Evolutionary conservation across 2,888 invertebrate species (phyloP).

Genomic region (Papilio elwesi): DNA sequence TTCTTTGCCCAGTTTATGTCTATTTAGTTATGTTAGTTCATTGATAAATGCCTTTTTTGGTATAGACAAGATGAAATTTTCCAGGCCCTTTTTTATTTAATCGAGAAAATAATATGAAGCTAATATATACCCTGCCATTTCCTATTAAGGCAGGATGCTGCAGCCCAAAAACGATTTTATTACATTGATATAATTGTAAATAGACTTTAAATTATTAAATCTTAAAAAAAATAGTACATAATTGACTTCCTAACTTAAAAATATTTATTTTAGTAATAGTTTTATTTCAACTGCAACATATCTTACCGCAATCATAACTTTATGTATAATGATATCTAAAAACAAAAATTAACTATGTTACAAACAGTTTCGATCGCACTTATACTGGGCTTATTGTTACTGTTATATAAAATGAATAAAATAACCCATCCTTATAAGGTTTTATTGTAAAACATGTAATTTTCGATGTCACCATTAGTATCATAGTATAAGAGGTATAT

Average conservation of each 20-base stretch:
- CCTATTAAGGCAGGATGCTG: conserved; percentile 1
- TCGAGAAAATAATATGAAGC: too few species aligned
- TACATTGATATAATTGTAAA: conserved; percentile 11
- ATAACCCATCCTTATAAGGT: background rate
- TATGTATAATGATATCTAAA: conserved; percentile 14
- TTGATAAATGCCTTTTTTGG: background rate
- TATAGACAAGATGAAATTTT: background rate
- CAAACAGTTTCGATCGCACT: conserved; percentile 2
- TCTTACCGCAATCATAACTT: background rate
- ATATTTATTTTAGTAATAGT: background rate
- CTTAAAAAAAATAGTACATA: background rate
- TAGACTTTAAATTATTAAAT: conserved; percentile 11
- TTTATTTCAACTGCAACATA: conserved; percentile 10
- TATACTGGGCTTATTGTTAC: conserved; percentile 9
- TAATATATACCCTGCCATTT: conserved; percentile 1
- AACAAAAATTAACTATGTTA: conserved; percentile 21
- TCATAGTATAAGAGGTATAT: background rate
- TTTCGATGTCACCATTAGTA: conserved; percentile 2
- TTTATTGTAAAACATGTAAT: conserved; percentile 14
- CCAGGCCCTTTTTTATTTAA: background rate
- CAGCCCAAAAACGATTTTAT: background rate
- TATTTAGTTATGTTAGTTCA: background rate
- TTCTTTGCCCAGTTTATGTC: background rate
- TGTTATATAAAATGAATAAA: conserved; percentile 6
- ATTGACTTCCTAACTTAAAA: conserved; percentile 8